Conservation (phyloP, 2,797 vertebrate species). For the Xyrichtys novacula region DNA sequence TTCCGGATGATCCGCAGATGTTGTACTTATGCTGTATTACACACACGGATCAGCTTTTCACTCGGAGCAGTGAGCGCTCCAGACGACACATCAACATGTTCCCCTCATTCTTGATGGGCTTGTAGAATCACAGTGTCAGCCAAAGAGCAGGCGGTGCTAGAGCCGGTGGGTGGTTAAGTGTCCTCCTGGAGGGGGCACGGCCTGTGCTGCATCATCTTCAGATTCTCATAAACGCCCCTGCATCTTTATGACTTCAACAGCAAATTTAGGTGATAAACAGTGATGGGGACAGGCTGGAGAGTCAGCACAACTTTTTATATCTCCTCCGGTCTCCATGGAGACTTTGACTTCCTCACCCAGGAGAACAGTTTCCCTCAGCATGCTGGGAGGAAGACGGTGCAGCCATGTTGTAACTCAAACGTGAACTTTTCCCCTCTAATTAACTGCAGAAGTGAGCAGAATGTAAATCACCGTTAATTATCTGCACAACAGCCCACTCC, state of each 20-base stretch:
- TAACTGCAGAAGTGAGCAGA: constrained; percentile 20
- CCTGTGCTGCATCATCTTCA: constrained; percentile 45
- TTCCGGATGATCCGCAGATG: constrained; percentile 36
- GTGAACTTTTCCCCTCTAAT: constrained; percentile 14
- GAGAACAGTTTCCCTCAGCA: constrained; percentile 19
- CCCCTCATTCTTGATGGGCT: constrained; percentile 34
- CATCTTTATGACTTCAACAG: constrained; percentile 46
- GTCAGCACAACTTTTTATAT: constrained; percentile 45
- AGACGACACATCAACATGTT: constrained; percentile 24
- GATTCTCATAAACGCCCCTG: constrained; percentile 48
- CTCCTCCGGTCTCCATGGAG: constrained; percentile 19
- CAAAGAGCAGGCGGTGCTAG: constrained; percentile 24
- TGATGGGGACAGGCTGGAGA: constrained; percentile 24
- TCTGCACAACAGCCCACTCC: neutral
- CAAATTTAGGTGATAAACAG: constrained; percentile 38
- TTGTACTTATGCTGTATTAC: constrained; percentile 22
- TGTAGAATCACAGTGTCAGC: constrained; percentile 38
- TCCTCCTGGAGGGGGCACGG: constrained; percentile 35
- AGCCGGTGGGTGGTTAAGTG: constrained; percentile 48
- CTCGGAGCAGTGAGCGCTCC: neutral
- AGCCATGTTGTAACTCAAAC: neutral
- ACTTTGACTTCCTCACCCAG: neutral
- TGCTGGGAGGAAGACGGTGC: neutral
- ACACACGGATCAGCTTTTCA: constrained; percentile 19
- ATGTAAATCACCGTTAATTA: constrained; percentile 7